Evolutionary conservation across 35 echinoderm and acorn worm genomes (phyloP), one percentile per base, ranked within the genome.

Genomic region (Hemicentrotus pulcherrimus): DNA sequence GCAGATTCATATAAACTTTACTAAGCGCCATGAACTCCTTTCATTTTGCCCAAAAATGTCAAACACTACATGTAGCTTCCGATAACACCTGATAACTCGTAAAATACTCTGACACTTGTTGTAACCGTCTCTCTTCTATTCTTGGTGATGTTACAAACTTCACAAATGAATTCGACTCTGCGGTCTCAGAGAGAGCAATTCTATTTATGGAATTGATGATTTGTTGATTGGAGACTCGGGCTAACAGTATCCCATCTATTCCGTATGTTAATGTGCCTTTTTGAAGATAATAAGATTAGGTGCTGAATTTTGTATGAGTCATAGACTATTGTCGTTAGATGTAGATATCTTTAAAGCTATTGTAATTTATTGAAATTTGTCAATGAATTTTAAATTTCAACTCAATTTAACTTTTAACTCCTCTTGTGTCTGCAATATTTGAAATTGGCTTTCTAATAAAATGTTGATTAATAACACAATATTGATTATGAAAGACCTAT

Each of bases 241-340:
- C 4, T 78, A 8, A 78, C 65, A 78, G 19, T 78, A 78, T 78
- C 65, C 65, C 65, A n/a, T 78, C 22, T 78, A 78, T 28, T 78
- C 65, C 7, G 65, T 78, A 24, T 78, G 22, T 78, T n/a, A 2
- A 22, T 78, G 65, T 78, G 65, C 65, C 65, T 78, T 78, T 55
- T n/a, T n/a, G 65, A 78, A n/a, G 22, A 78, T n/a, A 78, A 78
- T 78, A 78, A 78, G 19, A 78, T 78, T 78, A 78, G 65, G 65
- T 78, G 65, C 65, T 78, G 65, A 78, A 78, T 78, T 78, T 78
- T 78, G 22, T 78, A 78, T 78, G 24, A 78, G 65, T 78, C 65
- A 8, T n/a, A 78, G 65, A 78, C 22, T 78, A 8, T 5, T 78
- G 65, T 28, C 28, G 22, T 78, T 78, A 78, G 19, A 78, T 78